Evolutionary conservation across 2,888 invertebrate genomes (phyloP), one percentile per base, ranked within the genome.

Genomic region (Panzeria rudis): DNA sequence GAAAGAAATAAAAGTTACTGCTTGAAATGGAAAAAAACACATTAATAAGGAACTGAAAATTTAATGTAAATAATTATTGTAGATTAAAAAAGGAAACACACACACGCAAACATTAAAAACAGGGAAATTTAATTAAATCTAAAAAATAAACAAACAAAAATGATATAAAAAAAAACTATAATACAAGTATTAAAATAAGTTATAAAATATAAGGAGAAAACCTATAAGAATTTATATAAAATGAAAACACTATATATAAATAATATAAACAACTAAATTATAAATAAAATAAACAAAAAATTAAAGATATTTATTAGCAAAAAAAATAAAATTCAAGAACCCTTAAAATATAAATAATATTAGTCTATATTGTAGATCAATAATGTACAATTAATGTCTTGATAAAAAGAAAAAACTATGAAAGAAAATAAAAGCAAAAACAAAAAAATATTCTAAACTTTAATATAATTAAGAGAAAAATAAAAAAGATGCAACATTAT

Each of bases 121-220:
- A 90, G 90, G 91, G 91, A 90, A 90, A 90, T 89, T 89, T 89
- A 87, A 88, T 89, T 87, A 90, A 89, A 89, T 69, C 23, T 59
- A 66, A 81, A 56, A 79, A 62, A 61, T 29, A 75, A 59, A 81
- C 71, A 62, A 1, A 44, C 15, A 56, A 64, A 52, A 38, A 66
- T 17, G 50, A 62, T n/a, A 44, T 17, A 50, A 38, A 54, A 17
- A 47, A 47, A 35, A 50, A 50, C 73, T 44, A 66, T 38, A 79
- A 32, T 20, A 54, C 2, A 44, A 69, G 15, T 52, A 78, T 50
- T 66, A 25, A 72, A 56, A 38, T 56, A 71, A 56, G n/a, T 20
- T 29, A 29, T 56, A 56, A 2, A 17, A 17, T 25, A 17, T 59
- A 71, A 56, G 50, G 56, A 71, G 56, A 79, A n/a, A 54, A 78